Conservation (phyloP, 2,888 invertebrate genomes). For the Clunio marinus region DNA sequence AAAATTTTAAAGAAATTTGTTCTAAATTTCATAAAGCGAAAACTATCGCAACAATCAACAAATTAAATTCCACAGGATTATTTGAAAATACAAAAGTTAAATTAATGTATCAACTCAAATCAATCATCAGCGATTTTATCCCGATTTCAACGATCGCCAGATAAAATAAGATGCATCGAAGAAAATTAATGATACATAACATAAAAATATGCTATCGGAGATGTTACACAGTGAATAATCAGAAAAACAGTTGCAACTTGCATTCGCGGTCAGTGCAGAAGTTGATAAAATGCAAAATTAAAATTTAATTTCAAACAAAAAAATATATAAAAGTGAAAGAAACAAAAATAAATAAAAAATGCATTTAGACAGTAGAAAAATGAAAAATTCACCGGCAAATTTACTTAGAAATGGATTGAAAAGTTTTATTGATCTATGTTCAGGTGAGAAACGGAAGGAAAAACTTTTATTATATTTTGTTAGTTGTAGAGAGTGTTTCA, state of each 20-base stretch:
- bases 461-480: not conserved
- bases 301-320: not conserved
- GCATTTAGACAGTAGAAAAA: slow-evolving; percentile 37
- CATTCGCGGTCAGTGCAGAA: slow-evolving; percentile 32
- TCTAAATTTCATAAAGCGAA: not conserved
- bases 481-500: too few relatives aligned
- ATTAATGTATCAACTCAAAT: slow-evolving; percentile 27
- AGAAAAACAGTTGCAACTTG: slow-evolving; percentile 6
- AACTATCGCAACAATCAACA: not conserved
- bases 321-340: not conserved
- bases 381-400: slow-evolving; percentile 1
- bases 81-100: not conserved
- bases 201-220: slow-evolving; percentile 28
- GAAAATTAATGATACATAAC: slow-evolving; percentile 10
- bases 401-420: slow-evolving; percentile 8
- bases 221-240: slow-evolving; percentile 27
- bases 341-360: slow-evolving; percentile 31
- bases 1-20: too few relatives aligned
- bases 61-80: slow-evolving; percentile 4
- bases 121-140: not conserved
- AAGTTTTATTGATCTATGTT: slow-evolving; percentile 28
- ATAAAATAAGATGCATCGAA: slow-evolving; percentile 35
- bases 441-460: slow-evolving; percentile 15
- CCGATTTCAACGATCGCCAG: slow-evolving; percentile 32
- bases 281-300: slow-evolving; percentile 36